Base-by-base conservation (phyloP, 2,113 vertebrate species). In the Nibea coibor region DNA sequence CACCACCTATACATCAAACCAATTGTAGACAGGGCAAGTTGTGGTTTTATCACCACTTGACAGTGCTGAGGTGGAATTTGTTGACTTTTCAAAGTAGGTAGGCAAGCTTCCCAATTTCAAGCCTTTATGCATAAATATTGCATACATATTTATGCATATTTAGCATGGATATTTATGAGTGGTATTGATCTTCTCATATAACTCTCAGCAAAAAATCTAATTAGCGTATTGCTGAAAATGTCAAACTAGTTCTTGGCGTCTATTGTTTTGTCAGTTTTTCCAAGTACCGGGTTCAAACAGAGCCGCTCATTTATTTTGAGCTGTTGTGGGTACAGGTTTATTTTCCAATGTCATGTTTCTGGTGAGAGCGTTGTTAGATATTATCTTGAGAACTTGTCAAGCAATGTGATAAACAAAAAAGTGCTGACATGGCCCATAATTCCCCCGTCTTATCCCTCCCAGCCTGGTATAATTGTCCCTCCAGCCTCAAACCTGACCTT, bases 401-500 rank as follows among this genome's bases (percentile, higher is more conserved):
- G 58, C 45, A 54, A 16, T 56, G 68, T 68, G 59, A 87, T 82
- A 20, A 17, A 19, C 35, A 65, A 79, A 63, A 83, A 89, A 85
- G 66, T 87, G 88, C 85, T 91, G 81, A 87, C 79, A 53, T 62
- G 51, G 72, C 17, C 53, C 69, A 8, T 59, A 72, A 67, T 83
- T 74, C 63, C 54, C 8, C 42, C 39, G 31, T 84, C 61, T 90
- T 81, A 70, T 85, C 82, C 80, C 74, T 81, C 59, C 82, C 81
- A 85, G 88, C 79, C 75, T 87, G 84, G 76, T 85, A 78, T 86
- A 87, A 91, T 82, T 84, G 64, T 85, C 82, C 87, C 74, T 83
- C 59, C 84, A 89, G 69, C 75, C 67, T 90, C 76, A 78, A 81
- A 78, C 76, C 86, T 92, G 87, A 90, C 90, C 87, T 89, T 93